Evolutionary conservation across 2,113 vertebrate genomes (phyloP).

Genomic region (Gila orcuttii): DNA sequence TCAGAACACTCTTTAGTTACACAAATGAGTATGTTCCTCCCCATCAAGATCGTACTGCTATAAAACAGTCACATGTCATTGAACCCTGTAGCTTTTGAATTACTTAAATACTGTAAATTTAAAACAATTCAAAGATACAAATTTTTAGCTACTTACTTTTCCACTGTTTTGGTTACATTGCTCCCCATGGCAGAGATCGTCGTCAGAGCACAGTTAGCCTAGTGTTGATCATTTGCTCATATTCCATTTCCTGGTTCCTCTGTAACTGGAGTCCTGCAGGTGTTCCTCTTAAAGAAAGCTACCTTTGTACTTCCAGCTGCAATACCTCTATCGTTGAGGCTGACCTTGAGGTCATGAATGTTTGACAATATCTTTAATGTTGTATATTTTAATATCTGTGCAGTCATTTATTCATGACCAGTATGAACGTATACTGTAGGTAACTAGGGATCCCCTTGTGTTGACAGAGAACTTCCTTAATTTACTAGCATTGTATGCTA

Average conservation of each 20-base stretch:
- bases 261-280: constrained; percentile 50
- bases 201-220: neutral
- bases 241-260: constrained; percentile 58
- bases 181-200: constrained; percentile 56
- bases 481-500: neutral
- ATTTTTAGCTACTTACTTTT: constrained; percentile 55
- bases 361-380: constrained; percentile 41
- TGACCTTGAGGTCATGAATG: constrained; percentile 43
- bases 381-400: neutral
- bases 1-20: neutral
- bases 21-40: neutral
- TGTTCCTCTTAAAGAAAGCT: constrained; percentile 26
- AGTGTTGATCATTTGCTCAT: neutral
- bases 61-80: neutral
- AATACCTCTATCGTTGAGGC: constrained; percentile 26
- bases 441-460: neutral
- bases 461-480: neutral
- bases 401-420: neutral
- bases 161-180: constrained; percentile 46
- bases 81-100: neutral
- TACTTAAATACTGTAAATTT: constrained; percentile 5
- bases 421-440: neutral
- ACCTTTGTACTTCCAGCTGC: constrained; percentile 32
- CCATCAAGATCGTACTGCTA: neutral
- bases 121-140: neutral